Base-by-base conservation (phyloP, 2,797 vertebrate species). In the Xiphorhynchus erythropygius region DNA sequence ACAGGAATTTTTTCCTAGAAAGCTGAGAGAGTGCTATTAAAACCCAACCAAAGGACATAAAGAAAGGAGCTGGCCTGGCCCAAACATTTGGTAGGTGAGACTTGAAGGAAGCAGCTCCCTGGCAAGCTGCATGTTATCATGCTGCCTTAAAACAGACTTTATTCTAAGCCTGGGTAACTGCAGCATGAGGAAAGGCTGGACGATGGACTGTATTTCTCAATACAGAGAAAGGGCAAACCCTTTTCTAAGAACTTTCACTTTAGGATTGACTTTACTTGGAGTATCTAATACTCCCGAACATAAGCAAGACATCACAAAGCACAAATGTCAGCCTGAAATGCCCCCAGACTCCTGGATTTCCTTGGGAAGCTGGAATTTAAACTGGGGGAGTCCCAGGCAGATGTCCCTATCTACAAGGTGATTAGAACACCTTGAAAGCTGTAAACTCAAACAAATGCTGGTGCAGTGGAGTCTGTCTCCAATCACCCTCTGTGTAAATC, bases 1-100 rank as follows among this genome's bases (percentile, higher is more conserved):
- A 84, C 5, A 41, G 25, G 63, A 92, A 47, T 32, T 19, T 56
- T 82, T 93, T 65, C 94, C 91, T 94, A 95, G 94, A 97, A 95
- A 95, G 86, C 71, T 89, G 41, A 39, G 14, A 39, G 59, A 95
- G 82, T 17, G 59, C 42, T 76, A 50, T 88, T 90, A 67, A 77
- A 17, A 1, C 2, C 30, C 50, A 35, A 41, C 27, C 8, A 17
- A 64, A 22, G 23, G 41, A 41, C 18, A 27, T 7, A n/a, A 68
- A 33, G 60, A 53, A 68, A 4, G 9, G 42, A 83, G 46, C 21
- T 68, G 65, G 30, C 37, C 50, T 47, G 41, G 44, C 41, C 44
- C 23, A 49, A 87, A 62, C 2, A 4, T 60, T 62, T 62, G 46
- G 42, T 83, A 60, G 87, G 87, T 87, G 65, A 77, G 65, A 50